Conservation (phyloP, 2,113 vertebrate genomes). For the Clarias magur region DNA sequence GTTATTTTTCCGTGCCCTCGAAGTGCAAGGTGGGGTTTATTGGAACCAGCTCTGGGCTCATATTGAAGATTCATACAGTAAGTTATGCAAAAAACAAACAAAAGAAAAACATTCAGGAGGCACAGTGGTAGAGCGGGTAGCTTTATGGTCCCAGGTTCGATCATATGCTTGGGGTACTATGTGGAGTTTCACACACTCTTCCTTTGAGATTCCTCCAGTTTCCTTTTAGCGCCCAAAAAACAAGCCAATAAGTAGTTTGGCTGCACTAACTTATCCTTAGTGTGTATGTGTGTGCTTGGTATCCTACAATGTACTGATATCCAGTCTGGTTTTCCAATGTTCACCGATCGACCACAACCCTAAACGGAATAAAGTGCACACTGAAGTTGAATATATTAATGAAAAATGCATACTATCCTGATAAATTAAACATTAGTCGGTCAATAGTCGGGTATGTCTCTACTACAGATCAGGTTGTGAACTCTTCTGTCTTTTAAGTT, state of each 20-base stretch:
- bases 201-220: background rate
- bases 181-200: background rate
- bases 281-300: background rate
- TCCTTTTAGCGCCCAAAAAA: background rate
- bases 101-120: background rate
- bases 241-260: background rate
- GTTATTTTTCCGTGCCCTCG: constrained; percentile 1
- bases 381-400: background rate
- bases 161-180: no score
- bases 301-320: background rate
- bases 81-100: background rate
- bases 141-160: background rate
- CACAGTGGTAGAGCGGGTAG: background rate
- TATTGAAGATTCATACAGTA: background rate
- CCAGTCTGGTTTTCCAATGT: background rate
- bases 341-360: background rate
- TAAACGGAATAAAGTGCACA: background rate
- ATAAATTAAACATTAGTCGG: background rate
- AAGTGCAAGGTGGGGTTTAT: background rate
- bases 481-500: background rate
- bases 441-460: background rate
- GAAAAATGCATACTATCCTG: background rate
- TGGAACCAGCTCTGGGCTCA: constrained; percentile 29
- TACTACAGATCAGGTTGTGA: background rate
- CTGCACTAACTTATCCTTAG: background rate